Evolutionary conservation across 2,888 invertebrate species (phyloP).

Genomic region (Sarcophaga rosellei): DNA sequence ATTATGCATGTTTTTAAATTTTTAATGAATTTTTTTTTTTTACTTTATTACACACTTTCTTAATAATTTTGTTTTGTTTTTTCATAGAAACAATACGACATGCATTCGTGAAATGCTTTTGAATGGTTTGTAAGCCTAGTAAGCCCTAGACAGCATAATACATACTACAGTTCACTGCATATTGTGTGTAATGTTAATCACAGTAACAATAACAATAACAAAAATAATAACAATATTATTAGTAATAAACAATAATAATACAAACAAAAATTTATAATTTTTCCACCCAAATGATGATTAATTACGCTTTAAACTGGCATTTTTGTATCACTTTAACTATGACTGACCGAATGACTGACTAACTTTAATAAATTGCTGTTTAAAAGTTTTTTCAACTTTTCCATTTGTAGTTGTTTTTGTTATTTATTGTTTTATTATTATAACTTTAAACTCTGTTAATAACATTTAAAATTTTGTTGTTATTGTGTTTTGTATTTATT

Average conservation of each 20-base stretch:
- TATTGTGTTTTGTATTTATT: not conserved
- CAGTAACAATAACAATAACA: slow-evolving; percentile 1
- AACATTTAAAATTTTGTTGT: slow-evolving; percentile 19
- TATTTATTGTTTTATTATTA: not conserved
- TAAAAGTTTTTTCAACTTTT: slow-evolving; percentile 31
- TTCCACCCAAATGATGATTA: slow-evolving; percentile 61
- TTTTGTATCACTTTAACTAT: slow-evolving; percentile 21
- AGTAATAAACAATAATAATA: not conserved
- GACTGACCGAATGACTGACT: not conserved
- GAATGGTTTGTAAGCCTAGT: not conserved
- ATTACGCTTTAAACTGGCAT: slow-evolving; percentile 39
- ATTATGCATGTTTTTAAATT: not conserved
- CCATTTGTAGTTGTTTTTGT: not conserved
- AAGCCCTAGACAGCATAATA: not conserved
- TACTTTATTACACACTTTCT: not conserved
- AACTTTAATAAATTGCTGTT: not conserved
- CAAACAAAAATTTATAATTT: slow-evolving; percentile 13
- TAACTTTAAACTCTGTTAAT: not conserved
- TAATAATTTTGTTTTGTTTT: too few relatives aligned
- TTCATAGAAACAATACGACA: not conserved
- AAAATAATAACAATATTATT: slow-evolving; percentile 1
- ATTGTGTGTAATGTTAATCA: not conserved
- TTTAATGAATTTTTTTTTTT: not conserved
- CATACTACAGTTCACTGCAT: not conserved
- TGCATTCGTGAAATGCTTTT: too few relatives aligned